Evolutionary conservation across 2,797 vertebrate species (phyloP), one percentile per base, ranked within the genome.

Genomic region (Trachurus trachurus): DNA sequence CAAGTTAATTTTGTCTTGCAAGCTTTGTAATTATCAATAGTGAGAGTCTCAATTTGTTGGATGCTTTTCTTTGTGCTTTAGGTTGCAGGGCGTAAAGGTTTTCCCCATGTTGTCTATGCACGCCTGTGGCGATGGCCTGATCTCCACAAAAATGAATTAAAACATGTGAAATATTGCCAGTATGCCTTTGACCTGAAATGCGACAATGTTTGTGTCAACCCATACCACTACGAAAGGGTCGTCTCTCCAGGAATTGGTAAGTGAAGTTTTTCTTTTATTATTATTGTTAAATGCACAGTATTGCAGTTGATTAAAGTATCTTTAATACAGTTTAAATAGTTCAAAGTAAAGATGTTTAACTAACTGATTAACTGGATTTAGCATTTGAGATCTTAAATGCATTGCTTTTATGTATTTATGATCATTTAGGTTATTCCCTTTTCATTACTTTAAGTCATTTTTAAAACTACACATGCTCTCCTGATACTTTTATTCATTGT

Each of bases 91-190:
- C 97, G 98, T 65, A 99, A 99, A 94, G 98, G 98, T 57, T 99
- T 99, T 80, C 98, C 98, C 17, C 98, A 99, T 57, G 98, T 99
- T 53, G 97, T 99, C 62, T 99, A 99, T 45, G 98, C 98, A 10
- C 94, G 98, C 37, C 96, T 99, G 7, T 99, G 98, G 98, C 95
- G 98, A 77, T 99, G 98, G 98, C 98, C 98, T 0, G 98, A 99
- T 91, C 97, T 99, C 81, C 98, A 99, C 82, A 99, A 99, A 94
- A 99, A 99, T 22, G 98, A 99, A 91, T 87, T 99, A 80, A 99
- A 99, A 88, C 98, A 99, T 9, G 97, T 99, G 57, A 99, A 99
- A 95, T 99, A 98, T 79, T 99, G 98, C 95, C 98, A 99, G 94
- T 99, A 97, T 90, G 98, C 98, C 49, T 99, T 99, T 88, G 98